Percentiles rank a stretch among this genome's conserved stretches.
Conservation (phyloP, 2,113 vertebrate genomes). For the Mesoclemmys tuberculata region DNA sequence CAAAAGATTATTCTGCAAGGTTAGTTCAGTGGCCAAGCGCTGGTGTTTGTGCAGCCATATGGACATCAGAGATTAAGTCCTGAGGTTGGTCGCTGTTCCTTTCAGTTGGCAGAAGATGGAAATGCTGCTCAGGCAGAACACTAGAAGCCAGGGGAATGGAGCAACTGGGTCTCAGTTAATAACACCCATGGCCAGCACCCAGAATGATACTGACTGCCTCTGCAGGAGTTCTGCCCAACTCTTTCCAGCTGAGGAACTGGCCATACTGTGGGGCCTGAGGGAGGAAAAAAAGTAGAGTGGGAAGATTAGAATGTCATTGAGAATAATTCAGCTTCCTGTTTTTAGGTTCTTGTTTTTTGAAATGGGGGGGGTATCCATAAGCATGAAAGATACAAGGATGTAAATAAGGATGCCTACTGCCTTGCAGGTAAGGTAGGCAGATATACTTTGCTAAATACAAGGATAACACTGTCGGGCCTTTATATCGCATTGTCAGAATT, state of each 20-base stretch:
- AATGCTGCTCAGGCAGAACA: not conserved
- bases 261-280: not conserved
- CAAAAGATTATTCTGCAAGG: not conserved
- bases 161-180: not conserved
- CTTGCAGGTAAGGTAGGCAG: not conserved
- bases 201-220: not conserved
- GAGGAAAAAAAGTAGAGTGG: not conserved
- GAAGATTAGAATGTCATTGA: conserved; percentile 35
- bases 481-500: not conserved
- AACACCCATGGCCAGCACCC: not conserved
- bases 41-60: not conserved
- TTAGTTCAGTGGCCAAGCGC: not conserved
- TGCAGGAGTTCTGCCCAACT: not conserved
- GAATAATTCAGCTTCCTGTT: conserved; percentile 9
- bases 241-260: not conserved
- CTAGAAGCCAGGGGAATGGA: accelerated
- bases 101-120: not conserved
- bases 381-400: not conserved
- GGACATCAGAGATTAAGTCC: accelerated
- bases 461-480: not conserved
- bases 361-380: not conserved
- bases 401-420: not conserved
- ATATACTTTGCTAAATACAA: not conserved
- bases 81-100: not conserved
- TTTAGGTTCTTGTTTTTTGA: not conserved